Percentiles rank a stretch among this genome's conserved stretches.
phyloP scores from a whole-genome alignment of 1,140 invertebrate genomes.

The Zaprionus africanus region DNA sequence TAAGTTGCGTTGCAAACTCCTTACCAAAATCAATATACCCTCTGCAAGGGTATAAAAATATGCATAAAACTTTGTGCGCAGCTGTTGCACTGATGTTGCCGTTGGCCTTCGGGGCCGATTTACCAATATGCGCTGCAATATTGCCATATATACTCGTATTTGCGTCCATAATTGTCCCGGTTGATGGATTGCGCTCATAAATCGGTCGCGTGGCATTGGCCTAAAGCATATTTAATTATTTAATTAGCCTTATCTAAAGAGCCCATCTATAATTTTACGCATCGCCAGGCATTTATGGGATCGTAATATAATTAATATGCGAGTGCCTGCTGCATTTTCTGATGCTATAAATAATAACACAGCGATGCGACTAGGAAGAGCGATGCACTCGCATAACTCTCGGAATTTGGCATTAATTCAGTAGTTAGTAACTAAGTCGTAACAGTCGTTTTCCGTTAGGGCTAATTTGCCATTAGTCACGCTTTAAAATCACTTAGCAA shows the following conservation, averaged over 20 bases:
- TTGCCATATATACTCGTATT: slow-evolving; percentile 20
- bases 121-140: slow-evolving; percentile 18
- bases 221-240: slow-evolving; percentile 83
- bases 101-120: slow-evolving; percentile 26
- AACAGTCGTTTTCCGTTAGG: neutral
- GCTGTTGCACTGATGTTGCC: slow-evolving; percentile 61
- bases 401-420: neutral
- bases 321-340: slow-evolving; percentile 34
- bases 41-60: slow-evolving; percentile 4
- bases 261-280: slow-evolving; percentile 79
- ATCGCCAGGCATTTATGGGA: slow-evolving; percentile 74
- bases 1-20: no score
- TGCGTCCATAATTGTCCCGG: slow-evolving; percentile 61
- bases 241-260: slow-evolving; percentile 79
- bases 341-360: slow-evolving; percentile 62
- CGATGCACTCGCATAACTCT: neutral
- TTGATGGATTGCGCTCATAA: slow-evolving; percentile 74
- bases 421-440: neutral
- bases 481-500: neutral
- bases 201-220: slow-evolving; percentile 59
- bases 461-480: neutral
- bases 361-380: neutral
- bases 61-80: slow-evolving; percentile 37
- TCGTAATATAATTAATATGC: slow-evolving; percentile 76
- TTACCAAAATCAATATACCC: no score